Evolutionary conservation across 2,113 vertebrate species (phyloP).

Genomic region (Taurulus bubalis): DNA sequence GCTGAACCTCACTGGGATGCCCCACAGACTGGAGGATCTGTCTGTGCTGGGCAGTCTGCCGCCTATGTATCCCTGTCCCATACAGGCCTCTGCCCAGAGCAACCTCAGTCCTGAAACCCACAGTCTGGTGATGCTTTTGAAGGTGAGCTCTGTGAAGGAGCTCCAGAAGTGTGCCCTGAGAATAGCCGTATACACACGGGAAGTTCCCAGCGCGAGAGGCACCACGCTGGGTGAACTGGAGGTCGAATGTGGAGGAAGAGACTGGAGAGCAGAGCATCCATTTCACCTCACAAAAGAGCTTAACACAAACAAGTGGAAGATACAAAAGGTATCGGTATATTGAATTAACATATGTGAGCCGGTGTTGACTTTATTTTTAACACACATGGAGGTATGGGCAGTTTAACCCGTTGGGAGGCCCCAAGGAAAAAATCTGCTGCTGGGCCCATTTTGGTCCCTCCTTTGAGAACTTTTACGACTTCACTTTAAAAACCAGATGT

Average conservation of each 20-base stretch:
- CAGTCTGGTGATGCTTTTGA: constrained; percentile 69
- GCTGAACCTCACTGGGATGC: constrained; percentile 72
- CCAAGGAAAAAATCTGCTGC: neutral
- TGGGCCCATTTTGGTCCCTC: neutral
- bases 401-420: neutral
- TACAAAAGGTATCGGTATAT: constrained; percentile 69
- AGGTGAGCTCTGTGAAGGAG: constrained; percentile 73
- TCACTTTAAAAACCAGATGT: neutral
- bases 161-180: constrained; percentile 77
- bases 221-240: constrained; percentile 81
- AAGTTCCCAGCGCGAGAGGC: constrained; percentile 50
- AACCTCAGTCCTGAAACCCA: constrained; percentile 52
- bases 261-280: constrained; percentile 71
- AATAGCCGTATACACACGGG: constrained; percentile 67
- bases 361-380: neutral
- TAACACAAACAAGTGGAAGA: constrained; percentile 60
- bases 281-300: constrained; percentile 78
- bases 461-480: neutral
- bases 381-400: too few relatives aligned
- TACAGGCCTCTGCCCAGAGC: constrained; percentile 13
- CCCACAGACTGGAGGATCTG: constrained; percentile 69
- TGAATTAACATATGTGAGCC: neutral
- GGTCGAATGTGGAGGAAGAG: constrained; percentile 72
- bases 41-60: constrained; percentile 77
- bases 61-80: constrained; percentile 63